Evolutionary conservation across 2,888 invertebrate genomes (phyloP).

Genomic region (Vandiemenella viatica): DNA sequence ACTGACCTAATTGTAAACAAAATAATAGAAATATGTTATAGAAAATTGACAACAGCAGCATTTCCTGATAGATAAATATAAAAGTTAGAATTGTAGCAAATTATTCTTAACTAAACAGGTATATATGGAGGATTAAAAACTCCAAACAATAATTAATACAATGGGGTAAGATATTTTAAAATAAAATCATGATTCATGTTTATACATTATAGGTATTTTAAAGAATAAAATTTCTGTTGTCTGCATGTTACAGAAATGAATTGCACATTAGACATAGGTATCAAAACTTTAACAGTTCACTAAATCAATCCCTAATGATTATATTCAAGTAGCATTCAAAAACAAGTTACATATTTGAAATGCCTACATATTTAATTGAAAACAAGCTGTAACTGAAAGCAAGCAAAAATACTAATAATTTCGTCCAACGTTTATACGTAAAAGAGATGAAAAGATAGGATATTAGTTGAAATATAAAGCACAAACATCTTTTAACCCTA

Average conservation of each 20-base stretch:
- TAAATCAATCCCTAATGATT: too few relatives aligned
- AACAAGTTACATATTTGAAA: too few relatives aligned
- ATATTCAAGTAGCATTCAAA: too few relatives aligned
- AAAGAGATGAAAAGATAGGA: too few relatives aligned
- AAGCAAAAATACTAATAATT: too few relatives aligned
- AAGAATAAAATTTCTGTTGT: not conserved
- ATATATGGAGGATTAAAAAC: not conserved
- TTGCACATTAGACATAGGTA: not conserved
- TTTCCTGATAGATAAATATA: not conserved
- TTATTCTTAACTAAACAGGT: not conserved
- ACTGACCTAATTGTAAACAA: conserved; percentile 32
- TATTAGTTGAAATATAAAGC: too few relatives aligned
- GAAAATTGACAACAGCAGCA: not conserved
- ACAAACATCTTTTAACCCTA: too few relatives aligned
- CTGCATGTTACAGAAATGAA: not conserved
- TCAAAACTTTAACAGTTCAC: not conserved
- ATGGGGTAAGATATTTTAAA: not conserved
- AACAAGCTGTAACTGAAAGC: too few relatives aligned
- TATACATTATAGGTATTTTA: not conserved
- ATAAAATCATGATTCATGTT: not conserved
- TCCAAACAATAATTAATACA: not conserved
- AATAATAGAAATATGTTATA: not conserved
- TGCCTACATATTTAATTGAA: too few relatives aligned
- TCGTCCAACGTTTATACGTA: too few relatives aligned
- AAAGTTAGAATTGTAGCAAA: not conserved